Conservation (phyloP, 2,797 vertebrate genomes). For the Astyanax mexicanus region DNA sequence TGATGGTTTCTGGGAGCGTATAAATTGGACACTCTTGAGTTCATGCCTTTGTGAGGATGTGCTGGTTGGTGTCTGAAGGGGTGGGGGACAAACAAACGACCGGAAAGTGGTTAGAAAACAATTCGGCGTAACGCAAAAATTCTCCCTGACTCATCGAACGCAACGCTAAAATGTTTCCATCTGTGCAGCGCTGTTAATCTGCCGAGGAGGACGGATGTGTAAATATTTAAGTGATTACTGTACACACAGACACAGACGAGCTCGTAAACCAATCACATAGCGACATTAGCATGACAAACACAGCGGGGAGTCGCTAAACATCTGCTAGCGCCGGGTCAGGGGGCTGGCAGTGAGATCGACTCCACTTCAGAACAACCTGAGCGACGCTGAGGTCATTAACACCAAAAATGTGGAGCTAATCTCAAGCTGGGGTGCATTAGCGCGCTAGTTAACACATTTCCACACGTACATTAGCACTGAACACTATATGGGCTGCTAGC, state of each 20-base stretch:
- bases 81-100: background rate
- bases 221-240: conserved; percentile 23
- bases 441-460: too few relatives aligned
- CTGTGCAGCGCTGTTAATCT: too few relatives aligned
- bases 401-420: background rate
- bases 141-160: too few relatives aligned
- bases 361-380: too few relatives aligned
- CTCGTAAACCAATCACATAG: background rate
- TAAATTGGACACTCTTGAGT: too few relatives aligned
- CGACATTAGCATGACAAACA: background rate
- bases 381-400: too few relatives aligned
- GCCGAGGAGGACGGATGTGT: background rate
- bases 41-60: background rate
- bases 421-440: background rate
- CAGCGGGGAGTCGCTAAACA: background rate
- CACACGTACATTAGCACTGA: too few relatives aligned
- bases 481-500: too few relatives aligned
- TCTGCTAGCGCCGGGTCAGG: background rate
- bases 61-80: background rate
- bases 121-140: background rate
- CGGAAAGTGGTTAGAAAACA: background rate
- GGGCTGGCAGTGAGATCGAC: background rate
- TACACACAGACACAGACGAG: background rate
- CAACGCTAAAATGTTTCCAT: background rate
- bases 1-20: background rate